phyloP scores from a whole-genome alignment of 2,113 vertebrate genomes.

The Anarrhichthys ocellatus region DNA sequence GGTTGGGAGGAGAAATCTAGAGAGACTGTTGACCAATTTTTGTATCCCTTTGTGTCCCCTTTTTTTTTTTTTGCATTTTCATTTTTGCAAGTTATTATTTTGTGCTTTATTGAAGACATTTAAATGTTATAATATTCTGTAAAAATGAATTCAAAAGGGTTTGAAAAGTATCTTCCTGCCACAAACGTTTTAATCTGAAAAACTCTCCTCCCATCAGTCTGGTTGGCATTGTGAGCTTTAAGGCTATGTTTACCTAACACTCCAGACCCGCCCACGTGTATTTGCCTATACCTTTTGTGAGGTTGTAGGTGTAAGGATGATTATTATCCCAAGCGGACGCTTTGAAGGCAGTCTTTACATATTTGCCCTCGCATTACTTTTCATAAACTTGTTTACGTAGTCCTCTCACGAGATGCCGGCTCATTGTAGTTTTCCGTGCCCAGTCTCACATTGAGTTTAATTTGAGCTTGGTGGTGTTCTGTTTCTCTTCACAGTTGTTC shows the following conservation, averaged over 20 bases:
- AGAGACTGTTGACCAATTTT: not conserved
- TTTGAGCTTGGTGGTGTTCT: not conserved
- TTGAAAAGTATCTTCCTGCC: not conserved
- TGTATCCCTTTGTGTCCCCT: no score
- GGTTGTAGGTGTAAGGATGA: not conserved
- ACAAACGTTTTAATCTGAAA: not conserved
- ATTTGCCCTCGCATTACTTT: not conserved
- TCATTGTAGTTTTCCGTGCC: not conserved
- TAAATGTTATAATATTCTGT: not conserved
- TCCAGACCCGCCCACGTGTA: not conserved
- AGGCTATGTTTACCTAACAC: not conserved
- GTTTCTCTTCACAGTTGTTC: not conserved
- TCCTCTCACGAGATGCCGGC: not conserved
- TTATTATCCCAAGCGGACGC: not conserved
- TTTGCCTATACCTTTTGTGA: not conserved
- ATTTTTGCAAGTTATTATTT: not conserved
- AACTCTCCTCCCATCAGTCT: not conserved
- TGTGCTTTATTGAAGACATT: not conserved
- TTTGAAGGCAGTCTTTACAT: not conserved
- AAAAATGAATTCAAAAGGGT: not conserved
- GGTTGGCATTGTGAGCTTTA: no score
- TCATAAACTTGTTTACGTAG: slow-evolving; percentile 3
- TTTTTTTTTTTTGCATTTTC: not conserved
- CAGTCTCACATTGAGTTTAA: not conserved
- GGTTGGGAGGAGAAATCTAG: not conserved